Evolutionary conservation across 2,888 invertebrate genomes (phyloP), one percentile per base, ranked within the genome.

Genomic region (Apocheima hispidaria): DNA sequence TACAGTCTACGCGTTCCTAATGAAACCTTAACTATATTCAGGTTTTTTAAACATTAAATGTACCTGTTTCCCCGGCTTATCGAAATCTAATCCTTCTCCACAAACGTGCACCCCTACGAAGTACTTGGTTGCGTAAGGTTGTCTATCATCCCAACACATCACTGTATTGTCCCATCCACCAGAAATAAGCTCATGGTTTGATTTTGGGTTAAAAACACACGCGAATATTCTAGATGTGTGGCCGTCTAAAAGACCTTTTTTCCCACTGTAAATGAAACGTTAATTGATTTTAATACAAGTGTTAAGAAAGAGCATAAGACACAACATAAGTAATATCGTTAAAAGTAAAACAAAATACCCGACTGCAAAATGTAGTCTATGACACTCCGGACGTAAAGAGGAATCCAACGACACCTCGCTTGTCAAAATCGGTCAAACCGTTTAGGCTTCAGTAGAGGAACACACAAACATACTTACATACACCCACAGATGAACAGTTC

Each of bases 81-180:
- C 94, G 59, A 96, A 95, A 72, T 95, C 95, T 28, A 96, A 75
- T 0, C 95, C 95, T 78, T 96, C 95, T 0, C 95, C 96, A 71
- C 94, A 94, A 59, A 96, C 93, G 68, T 95, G 95, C 20, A 95
- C 90, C 1, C 95, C 95, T 1, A 87, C 79, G 65, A 95, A 92
- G 71, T 93, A 86, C 36, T 94, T 87, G 0, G 94, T 87, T 0
- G 95, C 93, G 69, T 93, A 93, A 0, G 95, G 94, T 72, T 94
- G 94, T 59, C 96, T 87, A 48, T 94, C 92, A 77, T 96, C 96
- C 95, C 95, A 96, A 74, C 95, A 95, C 72, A 95, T 93, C 1
- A 96, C 91, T 0, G 92, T 90, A 73, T 95, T 89, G 71, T 96
- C 95, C 95, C 95, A 95, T 7, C 96, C 95, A 1, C 95, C 95